Percentiles rank a stretch among this genome's conserved stretches.
Conservation (phyloP, 2,888 invertebrate genomes). For the Prenolepis imparis region DNA sequence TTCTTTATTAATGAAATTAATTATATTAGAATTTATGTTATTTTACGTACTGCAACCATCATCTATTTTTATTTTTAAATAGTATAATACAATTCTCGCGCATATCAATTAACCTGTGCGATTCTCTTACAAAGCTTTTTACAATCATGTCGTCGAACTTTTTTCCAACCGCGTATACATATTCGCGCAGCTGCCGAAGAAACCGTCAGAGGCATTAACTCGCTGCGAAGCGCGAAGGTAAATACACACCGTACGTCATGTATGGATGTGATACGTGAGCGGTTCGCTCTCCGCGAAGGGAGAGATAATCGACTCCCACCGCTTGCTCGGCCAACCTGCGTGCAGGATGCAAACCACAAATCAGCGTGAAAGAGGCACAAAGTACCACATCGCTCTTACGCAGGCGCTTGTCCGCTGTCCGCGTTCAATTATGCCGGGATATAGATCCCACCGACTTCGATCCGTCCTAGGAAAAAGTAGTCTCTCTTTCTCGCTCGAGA, state of each 20-base stretch:
- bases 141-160: background rate
- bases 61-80: background rate
- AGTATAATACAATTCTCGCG: background rate
- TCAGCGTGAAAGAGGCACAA: constrained; percentile 57
- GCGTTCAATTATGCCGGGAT: constrained; percentile 48
- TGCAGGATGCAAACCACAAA: constrained; percentile 54
- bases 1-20: background rate
- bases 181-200: constrained; percentile 48
- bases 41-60: background rate
- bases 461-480: constrained; percentile 36
- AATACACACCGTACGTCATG: constrained; percentile 55
- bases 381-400: constrained; percentile 56
- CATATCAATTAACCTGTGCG: background rate
- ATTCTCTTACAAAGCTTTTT: background rate
- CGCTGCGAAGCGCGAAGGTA: constrained; percentile 51
- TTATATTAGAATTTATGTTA: background rate
- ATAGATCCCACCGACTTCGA: constrained; percentile 44
- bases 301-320: constrained; percentile 58
- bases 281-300: constrained; percentile 48
- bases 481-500: background rate
- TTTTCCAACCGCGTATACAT: constrained; percentile 31
- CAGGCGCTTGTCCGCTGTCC: constrained; percentile 50
- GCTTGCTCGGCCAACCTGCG: constrained; percentile 44
- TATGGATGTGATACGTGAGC: constrained; percentile 54
- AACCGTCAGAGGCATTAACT: constrained; percentile 56